phyloP scores from a whole-genome alignment of 1,140 invertebrate genomes.

The Drosophila micromelanica region DNA sequence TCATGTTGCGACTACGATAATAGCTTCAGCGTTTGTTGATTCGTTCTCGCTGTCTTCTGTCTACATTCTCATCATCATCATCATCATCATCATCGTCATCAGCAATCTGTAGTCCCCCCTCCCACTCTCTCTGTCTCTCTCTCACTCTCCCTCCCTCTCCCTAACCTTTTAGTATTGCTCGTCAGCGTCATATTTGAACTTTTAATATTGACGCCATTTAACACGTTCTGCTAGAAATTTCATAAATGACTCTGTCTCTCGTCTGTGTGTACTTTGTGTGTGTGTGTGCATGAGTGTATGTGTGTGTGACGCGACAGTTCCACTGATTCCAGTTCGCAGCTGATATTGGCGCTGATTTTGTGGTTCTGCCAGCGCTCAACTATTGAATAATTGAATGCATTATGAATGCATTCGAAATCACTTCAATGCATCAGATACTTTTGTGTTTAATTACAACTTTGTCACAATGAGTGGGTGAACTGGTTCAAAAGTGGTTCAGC shows the following conservation, averaged over 20 bases:
- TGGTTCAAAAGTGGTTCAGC: background rate
- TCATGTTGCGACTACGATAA: constrained; percentile 92
- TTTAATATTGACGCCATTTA: constrained; percentile 91
- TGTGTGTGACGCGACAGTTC: background rate
- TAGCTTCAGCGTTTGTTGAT: constrained; percentile 92
- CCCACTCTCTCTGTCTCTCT: constrained; percentile 74
- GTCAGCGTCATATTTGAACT: constrained; percentile 87
- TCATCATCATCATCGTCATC: constrained; percentile 86
- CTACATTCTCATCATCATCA: constrained; percentile 95
- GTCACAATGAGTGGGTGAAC: background rate
- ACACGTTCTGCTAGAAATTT: constrained; percentile 93
- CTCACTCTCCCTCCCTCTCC: constrained; percentile 85
- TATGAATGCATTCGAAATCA: constrained; percentile 37
- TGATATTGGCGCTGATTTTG: constrained; percentile 31
- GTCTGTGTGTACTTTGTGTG: constrained; percentile 11
- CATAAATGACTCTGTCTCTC: constrained; percentile 74
- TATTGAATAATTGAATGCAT: constrained; percentile 42
- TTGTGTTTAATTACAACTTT: constrained; percentile 19
- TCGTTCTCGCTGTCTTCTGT: constrained; percentile 93
- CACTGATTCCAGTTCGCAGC: background rate
- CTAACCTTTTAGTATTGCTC: constrained; percentile 89
- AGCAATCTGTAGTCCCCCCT: background rate
- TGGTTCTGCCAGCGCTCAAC: constrained; percentile 22
- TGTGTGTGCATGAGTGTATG: background rate
- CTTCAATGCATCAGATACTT: constrained; percentile 2